Evolutionary conservation across 1,140 invertebrate genomes (phyloP), one percentile per base, ranked within the genome.

Genomic region (Bilobella aurantiaca): DNA sequence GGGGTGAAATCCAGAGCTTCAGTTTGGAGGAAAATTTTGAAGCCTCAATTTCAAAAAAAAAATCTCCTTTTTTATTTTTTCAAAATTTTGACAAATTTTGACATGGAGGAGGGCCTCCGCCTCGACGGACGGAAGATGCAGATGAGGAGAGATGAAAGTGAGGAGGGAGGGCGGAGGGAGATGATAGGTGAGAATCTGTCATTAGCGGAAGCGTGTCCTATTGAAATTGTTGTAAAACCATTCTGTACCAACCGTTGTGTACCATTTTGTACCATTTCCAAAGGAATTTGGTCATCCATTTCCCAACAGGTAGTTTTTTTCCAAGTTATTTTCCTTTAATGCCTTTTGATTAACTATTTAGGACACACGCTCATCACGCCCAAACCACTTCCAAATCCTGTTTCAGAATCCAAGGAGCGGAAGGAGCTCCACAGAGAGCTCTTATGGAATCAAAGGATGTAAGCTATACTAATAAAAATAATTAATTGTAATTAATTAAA

Each of bases 361-460:
- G 49, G 49, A 16, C 8, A 23, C 25, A 53, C 8, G 3, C 49
- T 53, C 49, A 53, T 53, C 49, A 14, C 12, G 5, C 49, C 49
- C 21, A 53, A 53, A 23, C 49, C 49, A 18, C 8, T 53, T 23
- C 49, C 49, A 16, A 53, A 53, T 23, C 49, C 49, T 23, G 12
- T 12, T 23, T 53, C 25, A 23, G 49, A 53, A 16, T 53, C 49
- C 8, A 53, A 53, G 21, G 49, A 53, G 25, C 49, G 49, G 23
- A 53, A 53, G 21, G 49, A 53, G 25, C 49, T 53, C 25, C 49
- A 53, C 25, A 8, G 49, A 5, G 49, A 53, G 21, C 49, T 53
- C 25, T 53, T 53, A 53, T 53, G 49, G 49, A 53, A 53, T 23
- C 49, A 53, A 23, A 8, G 49, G 25, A 53, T 53, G 49, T 53